Percentiles rank a stretch among this genome's conserved stretches.
Evolutionary conservation across 2,113 vertebrate genomes (phyloP).

Genomic region (Oncorhynchus mykiss): DNA sequence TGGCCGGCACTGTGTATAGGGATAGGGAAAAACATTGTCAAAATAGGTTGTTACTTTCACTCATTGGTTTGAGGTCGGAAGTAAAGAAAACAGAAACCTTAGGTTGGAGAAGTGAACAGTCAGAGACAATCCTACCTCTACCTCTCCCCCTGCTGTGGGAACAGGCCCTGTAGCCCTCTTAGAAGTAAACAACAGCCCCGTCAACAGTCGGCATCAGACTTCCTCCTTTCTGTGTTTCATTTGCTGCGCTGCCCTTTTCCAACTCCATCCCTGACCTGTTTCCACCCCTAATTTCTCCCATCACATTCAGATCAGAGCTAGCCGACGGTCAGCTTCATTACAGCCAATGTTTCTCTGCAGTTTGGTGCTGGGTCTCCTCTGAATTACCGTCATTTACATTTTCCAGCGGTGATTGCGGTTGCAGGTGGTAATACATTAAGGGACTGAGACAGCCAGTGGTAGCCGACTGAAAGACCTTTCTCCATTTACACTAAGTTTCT

Average conservation of each 20-base stretch:
- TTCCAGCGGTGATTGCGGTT: constrained; percentile 78
- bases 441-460: constrained; percentile 74
- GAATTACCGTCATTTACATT: constrained; percentile 80
- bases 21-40: constrained; percentile 15
- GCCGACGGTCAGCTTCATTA: constrained; percentile 79
- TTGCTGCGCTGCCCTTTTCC: constrained; percentile 59
- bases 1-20: too few species aligned
- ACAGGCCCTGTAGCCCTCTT: constrained; percentile 53
- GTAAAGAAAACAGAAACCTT: constrained; percentile 43
- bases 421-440: constrained; percentile 83
- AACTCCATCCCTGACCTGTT: constrained; percentile 68
- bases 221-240: constrained; percentile 68
- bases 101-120: constrained; percentile 57
- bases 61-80: constrained; percentile 32
- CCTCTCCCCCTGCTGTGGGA: constrained; percentile 18
- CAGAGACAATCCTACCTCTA: constrained; percentile 56
- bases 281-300: constrained; percentile 75
- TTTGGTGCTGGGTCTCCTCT: constrained; percentile 69
- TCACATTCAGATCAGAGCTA: constrained; percentile 78
- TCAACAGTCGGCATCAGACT: constrained; percentile 45
- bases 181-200: constrained; percentile 73
- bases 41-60: constrained; percentile 12
- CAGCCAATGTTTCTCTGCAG: constrained; percentile 74
- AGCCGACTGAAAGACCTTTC: constrained; percentile 74
- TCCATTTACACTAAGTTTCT: constrained; percentile 78